phyloP scores from a whole-genome alignment of 2,797 vertebrate species.

The Morus bassanus region DNA sequence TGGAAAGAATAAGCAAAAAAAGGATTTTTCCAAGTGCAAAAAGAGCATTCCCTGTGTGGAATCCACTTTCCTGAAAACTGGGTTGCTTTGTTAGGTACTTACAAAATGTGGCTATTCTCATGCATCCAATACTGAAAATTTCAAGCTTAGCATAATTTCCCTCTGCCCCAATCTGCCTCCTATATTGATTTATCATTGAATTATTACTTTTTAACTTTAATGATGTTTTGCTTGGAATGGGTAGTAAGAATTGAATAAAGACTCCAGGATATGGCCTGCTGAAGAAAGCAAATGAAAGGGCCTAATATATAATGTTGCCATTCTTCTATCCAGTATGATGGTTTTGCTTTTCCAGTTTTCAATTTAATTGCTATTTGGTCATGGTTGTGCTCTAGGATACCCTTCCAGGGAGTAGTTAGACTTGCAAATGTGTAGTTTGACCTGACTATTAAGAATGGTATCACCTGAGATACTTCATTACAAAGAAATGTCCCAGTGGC shows the following conservation, averaged over 20 bases:
- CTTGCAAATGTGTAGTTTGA: background rate
- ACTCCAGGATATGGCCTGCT: background rate
- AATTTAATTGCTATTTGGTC: background rate
- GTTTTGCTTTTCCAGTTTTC: background rate
- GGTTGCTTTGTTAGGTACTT: background rate
- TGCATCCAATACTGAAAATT: background rate
- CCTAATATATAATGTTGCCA: background rate
- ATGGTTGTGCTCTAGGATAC: background rate
- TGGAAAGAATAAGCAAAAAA: background rate
- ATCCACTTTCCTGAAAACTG: background rate
- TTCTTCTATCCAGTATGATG: background rate
- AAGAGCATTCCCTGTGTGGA: background rate
- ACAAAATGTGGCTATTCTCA: background rate
- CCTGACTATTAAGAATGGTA: background rate
- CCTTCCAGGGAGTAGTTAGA: background rate
- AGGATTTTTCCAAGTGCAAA: background rate
- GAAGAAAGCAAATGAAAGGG: background rate
- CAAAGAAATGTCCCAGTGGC: background rate
- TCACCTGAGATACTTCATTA: background rate
- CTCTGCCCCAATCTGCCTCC: background rate
- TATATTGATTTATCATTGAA: background rate
- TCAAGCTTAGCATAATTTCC: background rate
- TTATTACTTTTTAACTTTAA: background rate
- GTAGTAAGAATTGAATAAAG: background rate
- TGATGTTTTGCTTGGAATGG: background rate